Evolutionary conservation across 2,797 vertebrate species (phyloP).

Genomic region (Typhlichthys subterraneus): DNA sequence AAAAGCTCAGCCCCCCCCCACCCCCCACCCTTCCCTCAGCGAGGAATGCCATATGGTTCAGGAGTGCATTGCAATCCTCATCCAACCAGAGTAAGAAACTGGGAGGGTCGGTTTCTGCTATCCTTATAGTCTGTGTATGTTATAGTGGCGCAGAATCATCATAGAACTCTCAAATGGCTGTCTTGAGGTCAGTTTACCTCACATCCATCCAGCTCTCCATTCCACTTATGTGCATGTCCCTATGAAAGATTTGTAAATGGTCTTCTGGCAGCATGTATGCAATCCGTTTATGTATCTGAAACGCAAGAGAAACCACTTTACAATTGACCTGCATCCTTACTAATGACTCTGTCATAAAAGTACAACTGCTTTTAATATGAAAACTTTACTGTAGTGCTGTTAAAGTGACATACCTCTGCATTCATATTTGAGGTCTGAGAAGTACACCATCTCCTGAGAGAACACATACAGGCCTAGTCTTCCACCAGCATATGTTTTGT

Average conservation of each 20-base stretch:
- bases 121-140: constrained; percentile 76
- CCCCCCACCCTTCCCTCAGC: constrained; percentile 57
- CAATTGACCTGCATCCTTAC: constrained; percentile 6
- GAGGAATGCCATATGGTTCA: constrained; percentile 67
- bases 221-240: constrained; percentile 78
- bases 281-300: constrained; percentile 88
- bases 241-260: constrained; percentile 79
- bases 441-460: constrained; percentile 99
- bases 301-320: constrained; percentile 38
- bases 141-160: constrained; percentile 75
- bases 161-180: constrained; percentile 72
- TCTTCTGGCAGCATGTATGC: constrained; percentile 73
- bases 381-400: neutral
- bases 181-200: constrained; percentile 81
- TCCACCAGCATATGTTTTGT: constrained; percentile 96
- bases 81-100: constrained; percentile 54
- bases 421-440: constrained; percentile 99
- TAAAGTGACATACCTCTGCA: constrained; percentile 87
- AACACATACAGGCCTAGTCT: constrained; percentile 96
- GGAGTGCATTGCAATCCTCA: constrained; percentile 73
- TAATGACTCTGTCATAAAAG: neutral
- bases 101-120: constrained; percentile 66
- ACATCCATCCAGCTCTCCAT: constrained; percentile 77
- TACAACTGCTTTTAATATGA: neutral
- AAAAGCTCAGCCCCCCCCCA: constrained; percentile 68